Conservation (phyloP, 2,888 invertebrate genomes). For the Mythimna lalbum region DNA sequence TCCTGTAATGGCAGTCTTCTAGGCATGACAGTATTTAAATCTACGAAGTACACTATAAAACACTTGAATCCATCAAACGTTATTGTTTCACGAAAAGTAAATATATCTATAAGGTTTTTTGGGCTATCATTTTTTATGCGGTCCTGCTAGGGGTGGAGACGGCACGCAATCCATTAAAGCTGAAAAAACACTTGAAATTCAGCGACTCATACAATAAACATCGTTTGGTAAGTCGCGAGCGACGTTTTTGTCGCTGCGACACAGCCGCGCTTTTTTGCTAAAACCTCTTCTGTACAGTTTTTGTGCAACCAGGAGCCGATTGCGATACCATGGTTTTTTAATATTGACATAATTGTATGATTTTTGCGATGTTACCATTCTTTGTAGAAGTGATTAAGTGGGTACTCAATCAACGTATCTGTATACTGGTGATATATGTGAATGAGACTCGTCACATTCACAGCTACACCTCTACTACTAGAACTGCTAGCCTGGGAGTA, state of each 20-base stretch:
- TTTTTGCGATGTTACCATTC: constrained; percentile 28
- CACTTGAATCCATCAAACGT: constrained; percentile 13
- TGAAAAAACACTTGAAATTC: constrained; percentile 88
- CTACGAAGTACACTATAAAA: neutral
- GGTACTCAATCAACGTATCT: neutral
- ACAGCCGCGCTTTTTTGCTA: constrained; percentile 77
- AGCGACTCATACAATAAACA: constrained; percentile 90
- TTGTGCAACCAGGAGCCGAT: constrained; percentile 70
- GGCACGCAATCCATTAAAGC: constrained; percentile 86
- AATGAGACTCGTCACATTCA: neutral
- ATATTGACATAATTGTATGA: constrained; percentile 45
- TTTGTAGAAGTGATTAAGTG: neutral
- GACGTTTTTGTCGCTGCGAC: constrained; percentile 76
- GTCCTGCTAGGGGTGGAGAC: constrained; percentile 69
- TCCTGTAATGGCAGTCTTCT: constrained; percentile 1
- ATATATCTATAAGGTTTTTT: constrained; percentile 46
- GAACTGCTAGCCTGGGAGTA: no score
- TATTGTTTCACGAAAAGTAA: constrained; percentile 38
- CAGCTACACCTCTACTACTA: neutral
- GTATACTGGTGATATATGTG: neutral
- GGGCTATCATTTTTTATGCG: constrained; percentile 69
- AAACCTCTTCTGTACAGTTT: constrained; percentile 71
- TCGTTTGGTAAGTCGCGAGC: constrained; percentile 72
- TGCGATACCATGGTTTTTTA: constrained; percentile 46
- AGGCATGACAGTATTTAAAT: constrained; percentile 1